Conservation (phyloP, 2,113 vertebrate genomes). For the Cranoglanis bouderius region DNA sequence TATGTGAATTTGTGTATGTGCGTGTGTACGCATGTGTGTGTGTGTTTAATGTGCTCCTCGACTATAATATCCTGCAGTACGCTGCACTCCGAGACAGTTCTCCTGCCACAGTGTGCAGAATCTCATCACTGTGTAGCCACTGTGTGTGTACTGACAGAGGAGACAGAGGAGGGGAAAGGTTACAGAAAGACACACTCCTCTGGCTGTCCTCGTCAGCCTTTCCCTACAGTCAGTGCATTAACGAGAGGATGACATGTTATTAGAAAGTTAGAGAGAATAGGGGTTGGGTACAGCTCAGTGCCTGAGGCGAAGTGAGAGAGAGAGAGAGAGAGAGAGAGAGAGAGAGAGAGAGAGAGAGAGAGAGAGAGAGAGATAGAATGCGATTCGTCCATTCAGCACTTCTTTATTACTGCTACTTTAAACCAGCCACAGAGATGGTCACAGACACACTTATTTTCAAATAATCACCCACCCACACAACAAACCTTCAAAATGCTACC, state of each 20-base stretch:
- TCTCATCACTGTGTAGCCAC: not conserved
- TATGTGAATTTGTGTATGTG: not conserved
- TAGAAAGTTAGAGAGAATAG: conserved; percentile 32
- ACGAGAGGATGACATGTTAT: conserved; percentile 48
- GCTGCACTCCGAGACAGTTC: not conserved
- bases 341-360: conserved; percentile 12
- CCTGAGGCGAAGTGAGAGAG: conserved; percentile 24
- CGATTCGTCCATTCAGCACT: conserved; percentile 32
- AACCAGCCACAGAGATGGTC: conserved; percentile 28
- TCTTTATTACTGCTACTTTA: conserved; percentile 33
- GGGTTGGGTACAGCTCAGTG: conserved; percentile 3
- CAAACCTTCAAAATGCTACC: not conserved
- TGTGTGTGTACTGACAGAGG: conserved; percentile 32
- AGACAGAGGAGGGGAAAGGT: conserved; percentile 42
- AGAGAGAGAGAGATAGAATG: not conserved
- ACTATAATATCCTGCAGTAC: not conserved
- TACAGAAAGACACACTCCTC: conserved; percentile 30
- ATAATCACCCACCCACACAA: not conserved
- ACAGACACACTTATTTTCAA: not conserved
- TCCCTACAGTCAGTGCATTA: conserved; percentile 36
- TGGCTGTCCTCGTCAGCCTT: conserved; percentile 35
- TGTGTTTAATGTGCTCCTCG: not conserved
- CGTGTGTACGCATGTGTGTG: not conserved
- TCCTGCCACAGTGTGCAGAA: not conserved
- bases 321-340: conserved; percentile 3